Evolutionary conservation across 1,140 invertebrate genomes (phyloP).

Genomic region (Drosophila setifemur): DNA sequence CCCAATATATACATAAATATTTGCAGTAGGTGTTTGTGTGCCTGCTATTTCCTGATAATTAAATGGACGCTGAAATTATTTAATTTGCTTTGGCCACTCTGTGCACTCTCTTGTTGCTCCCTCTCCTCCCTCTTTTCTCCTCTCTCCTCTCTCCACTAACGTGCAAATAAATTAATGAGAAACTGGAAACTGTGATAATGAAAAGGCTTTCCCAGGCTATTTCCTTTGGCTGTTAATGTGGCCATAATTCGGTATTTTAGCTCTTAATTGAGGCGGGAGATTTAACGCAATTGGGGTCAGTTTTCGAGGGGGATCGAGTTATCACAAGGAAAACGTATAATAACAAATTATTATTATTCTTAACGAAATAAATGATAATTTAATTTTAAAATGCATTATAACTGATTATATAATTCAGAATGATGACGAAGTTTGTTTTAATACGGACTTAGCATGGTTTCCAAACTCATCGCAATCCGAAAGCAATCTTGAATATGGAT

Average conservation of each 20-base stretch:
- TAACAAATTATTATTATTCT: too few relatives aligned
- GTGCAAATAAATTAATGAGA: slow-evolving; percentile 50
- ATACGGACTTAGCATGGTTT: too few relatives aligned
- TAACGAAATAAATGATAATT: too few relatives aligned
- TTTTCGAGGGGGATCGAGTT: too few relatives aligned
- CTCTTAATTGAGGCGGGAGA: slow-evolving; percentile 50
- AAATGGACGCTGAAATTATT: slow-evolving; percentile 59
- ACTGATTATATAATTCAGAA: too few relatives aligned
- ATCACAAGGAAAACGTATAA: too few relatives aligned
- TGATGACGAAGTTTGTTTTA: too few relatives aligned
- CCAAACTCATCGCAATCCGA: too few relatives aligned
- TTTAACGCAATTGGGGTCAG: slow-evolving; percentile 36
- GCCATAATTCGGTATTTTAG: slow-evolving; percentile 13
- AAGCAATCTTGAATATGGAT: too few relatives aligned
- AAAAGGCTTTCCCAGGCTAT: slow-evolving; percentile 50
- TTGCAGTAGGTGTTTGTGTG: not conserved
- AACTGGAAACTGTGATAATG: slow-evolving; percentile 43
- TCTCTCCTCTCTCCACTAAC: slow-evolving; percentile 12
- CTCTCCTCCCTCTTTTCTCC: not conserved
- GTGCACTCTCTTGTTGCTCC: not conserved
- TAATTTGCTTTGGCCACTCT: slow-evolving; percentile 25
- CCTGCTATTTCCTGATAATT: slow-evolving; percentile 65
- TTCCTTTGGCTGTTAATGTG: not conserved
- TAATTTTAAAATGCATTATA: too few relatives aligned
- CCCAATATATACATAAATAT: not conserved